Base-by-base conservation (phyloP, 2,797 vertebrate species). In the Phaenicophaeus curvirostris region DNA sequence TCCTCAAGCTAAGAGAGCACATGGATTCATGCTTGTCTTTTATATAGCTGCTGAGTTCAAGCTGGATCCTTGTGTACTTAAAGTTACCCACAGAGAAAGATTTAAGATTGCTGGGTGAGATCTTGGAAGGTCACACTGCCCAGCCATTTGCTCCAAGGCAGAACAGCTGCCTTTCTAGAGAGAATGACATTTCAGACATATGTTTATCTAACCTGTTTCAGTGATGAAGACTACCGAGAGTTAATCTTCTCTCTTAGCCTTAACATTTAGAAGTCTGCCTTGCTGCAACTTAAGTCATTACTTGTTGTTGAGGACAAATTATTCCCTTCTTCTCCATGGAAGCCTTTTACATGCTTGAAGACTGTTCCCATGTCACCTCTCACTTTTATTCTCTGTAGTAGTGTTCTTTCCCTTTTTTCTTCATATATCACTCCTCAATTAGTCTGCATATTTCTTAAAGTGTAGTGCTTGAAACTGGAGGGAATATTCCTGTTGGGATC, bases 91-190 rank as follows among this genome's bases (percentile, higher is more conserved):
- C 57, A 75, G 41, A 44, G 76, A 85, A 81, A 42, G 42, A 74
- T 77, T 93, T 65, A 39, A 83, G 30, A 67, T 20, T 77, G 33
- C n/a, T 35, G 48, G 9, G 30, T 61, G 59, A 91, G 69, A 88
- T 66, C 91, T 81, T 44, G 66, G 68, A 93, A 88, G 83, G 66
- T 94, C 85, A 93, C 23, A 13, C 0, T 31, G 35, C 27, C 73
- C 69, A 86, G 58, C 8, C 39, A 27, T 51, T 96, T 86, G 76
- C 87, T 91, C 42, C 73, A 84, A 86, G 73, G 55, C 76, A 91
- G 42, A 89, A 68, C 58, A 94, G 57, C 76, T 94, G 90, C 66
- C 28, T 81, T 88, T 66, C 82, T 9, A 19, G 87, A 81, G 5
- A 55, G 55, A 58, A 62, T 75, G 93, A 81, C 58, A 78, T 93